Conservation (phyloP, 2,888 invertebrate species). For the Gisinianus flammeolus region DNA sequence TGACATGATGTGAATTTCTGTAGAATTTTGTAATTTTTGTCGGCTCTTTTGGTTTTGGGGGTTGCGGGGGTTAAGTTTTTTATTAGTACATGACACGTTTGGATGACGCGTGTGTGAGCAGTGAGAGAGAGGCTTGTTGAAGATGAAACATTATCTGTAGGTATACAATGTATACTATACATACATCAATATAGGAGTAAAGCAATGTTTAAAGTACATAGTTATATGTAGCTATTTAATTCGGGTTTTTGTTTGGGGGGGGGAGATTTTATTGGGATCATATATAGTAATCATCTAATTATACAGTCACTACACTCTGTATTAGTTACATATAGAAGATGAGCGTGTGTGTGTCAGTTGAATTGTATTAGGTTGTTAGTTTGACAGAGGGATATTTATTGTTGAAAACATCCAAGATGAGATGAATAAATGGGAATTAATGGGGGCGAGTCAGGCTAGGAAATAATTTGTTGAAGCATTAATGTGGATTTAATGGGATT, state of each 20-base stretch:
- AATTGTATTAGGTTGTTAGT: constrained; percentile 4
- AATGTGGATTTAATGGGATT: constrained; percentile 42
- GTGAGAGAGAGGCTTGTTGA: too few species aligned
- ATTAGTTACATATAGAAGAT: neutral
- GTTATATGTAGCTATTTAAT: too few species aligned
- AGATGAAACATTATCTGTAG: too few species aligned
- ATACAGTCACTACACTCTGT: neutral
- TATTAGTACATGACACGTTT: too few species aligned
- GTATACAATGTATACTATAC: too few species aligned
- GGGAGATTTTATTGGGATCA: constrained; percentile 9
- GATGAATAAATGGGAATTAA: constrained; percentile 23
- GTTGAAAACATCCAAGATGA: neutral
- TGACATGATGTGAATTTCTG: too few species aligned
- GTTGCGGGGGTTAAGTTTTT: too few species aligned
- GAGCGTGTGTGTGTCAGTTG: neutral
- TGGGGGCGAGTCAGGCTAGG: constrained; percentile 12
- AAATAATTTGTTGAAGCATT: constrained; percentile 33
- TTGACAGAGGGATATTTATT: constrained; percentile 18
- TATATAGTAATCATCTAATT: neutral
- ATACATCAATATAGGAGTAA: too few species aligned
- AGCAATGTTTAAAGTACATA: too few species aligned
- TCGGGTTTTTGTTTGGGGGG: neutral
- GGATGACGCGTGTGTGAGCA: too few species aligned
- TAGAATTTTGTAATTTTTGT: too few species aligned
- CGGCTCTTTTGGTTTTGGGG: too few species aligned